A percentile compares a stretch with the other conserved stretches of the same genome.
phyloP scores from a whole-genome alignment of 2,888 invertebrate genomes.

The Mesopsocus fuscifrons region DNA sequence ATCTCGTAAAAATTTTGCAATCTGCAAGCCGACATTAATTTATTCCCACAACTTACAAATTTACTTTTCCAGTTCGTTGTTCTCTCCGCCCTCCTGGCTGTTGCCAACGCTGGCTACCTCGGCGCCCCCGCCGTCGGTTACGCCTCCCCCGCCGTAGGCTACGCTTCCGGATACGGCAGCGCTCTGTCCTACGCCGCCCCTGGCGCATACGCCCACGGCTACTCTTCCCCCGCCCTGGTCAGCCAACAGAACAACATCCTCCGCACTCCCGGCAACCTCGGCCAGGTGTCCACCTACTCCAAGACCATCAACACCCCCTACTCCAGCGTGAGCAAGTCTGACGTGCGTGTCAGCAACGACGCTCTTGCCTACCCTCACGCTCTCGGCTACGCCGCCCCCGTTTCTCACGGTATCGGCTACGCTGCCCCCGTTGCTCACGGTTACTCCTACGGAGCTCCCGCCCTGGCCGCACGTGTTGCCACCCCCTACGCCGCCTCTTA shows the following conservation, averaged over 20 bases:
- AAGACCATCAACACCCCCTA: conserved; percentile 18
- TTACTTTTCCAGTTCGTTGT: conserved; percentile 18
- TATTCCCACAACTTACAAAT: too few species aligned
- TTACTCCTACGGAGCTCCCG: conserved; percentile 13
- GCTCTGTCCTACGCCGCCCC: conserved; percentile 28
- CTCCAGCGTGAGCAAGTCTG: conserved; percentile 17
- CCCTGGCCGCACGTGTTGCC: conserved; percentile 15
- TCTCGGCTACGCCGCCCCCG: conserved; percentile 15
- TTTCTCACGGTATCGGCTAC: conserved; percentile 11
- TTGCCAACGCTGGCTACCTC: conserved; percentile 21
- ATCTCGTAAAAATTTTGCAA: too few species aligned
- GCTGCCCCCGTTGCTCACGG: conserved; percentile 14
- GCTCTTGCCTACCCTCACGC: conserved; percentile 17
- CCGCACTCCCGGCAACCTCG: conserved; percentile 17
- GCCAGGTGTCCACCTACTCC: conserved; percentile 17
- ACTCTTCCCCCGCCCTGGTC: conserved; percentile 16
- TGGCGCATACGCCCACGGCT: conserved; percentile 11
- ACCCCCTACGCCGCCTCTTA: conserved; percentile 14
- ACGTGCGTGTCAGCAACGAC: conserved; percentile 17
- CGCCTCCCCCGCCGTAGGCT: conserved; percentile 41
- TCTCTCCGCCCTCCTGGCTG: conserved; percentile 21
- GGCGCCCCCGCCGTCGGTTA: conserved; percentile 25
- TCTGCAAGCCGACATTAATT: too few species aligned
- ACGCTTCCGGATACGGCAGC: conserved; percentile 36
- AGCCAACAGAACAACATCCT: conserved; percentile 16